These are phyloP conservation scores for Poliocrania exsul DNA, from an alignment of 2,797 vertebrate species.

Conservation along the genomic window DNA sequence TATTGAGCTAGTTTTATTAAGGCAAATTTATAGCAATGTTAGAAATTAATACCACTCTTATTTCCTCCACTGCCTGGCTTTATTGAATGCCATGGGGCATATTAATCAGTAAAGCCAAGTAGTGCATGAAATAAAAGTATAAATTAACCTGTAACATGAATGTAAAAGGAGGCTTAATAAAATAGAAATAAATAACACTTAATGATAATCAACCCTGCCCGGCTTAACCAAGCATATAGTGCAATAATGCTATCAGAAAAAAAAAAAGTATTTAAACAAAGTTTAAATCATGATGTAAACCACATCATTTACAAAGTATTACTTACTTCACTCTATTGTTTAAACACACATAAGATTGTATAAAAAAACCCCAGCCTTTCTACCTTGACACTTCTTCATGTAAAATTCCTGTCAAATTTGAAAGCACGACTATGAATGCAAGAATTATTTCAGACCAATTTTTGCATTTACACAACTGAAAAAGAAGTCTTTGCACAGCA, in stretches of 20 bases:
- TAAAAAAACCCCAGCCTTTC: not conserved
- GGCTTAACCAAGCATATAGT: constrained; percentile 73
- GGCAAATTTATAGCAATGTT: constrained; percentile 85
- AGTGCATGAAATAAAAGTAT: constrained; percentile 87
- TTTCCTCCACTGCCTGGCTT: constrained; percentile 83
- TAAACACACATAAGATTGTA: not conserved
- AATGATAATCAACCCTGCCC: constrained; percentile 79
- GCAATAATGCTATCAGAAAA: constrained; percentile 67
- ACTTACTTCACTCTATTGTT: not conserved
- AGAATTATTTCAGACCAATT: not conserved
- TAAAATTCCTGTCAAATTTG: not conserved
- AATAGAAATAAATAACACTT: constrained; percentile 84
- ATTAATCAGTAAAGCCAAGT: constrained; percentile 86
- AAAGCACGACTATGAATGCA: not conserved
- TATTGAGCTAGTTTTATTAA: constrained; percentile 85
- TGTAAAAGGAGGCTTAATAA: constrained; percentile 82
- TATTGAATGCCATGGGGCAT: constrained; percentile 87
- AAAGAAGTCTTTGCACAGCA: not conserved
- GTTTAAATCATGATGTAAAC: constrained; percentile 49
- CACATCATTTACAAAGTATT: constrained; percentile 35
- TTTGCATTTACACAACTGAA: not conserved
- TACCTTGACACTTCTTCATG: not conserved
- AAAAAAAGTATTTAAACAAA: constrained; percentile 67
- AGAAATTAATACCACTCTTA: constrained; percentile 87
- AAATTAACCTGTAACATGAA: constrained; percentile 85